These are phyloP conservation scores for Eueremaeus valkanovi DNA, from an alignment of 2,888 invertebrate genomes.

Conservation along the genomic window DNA sequence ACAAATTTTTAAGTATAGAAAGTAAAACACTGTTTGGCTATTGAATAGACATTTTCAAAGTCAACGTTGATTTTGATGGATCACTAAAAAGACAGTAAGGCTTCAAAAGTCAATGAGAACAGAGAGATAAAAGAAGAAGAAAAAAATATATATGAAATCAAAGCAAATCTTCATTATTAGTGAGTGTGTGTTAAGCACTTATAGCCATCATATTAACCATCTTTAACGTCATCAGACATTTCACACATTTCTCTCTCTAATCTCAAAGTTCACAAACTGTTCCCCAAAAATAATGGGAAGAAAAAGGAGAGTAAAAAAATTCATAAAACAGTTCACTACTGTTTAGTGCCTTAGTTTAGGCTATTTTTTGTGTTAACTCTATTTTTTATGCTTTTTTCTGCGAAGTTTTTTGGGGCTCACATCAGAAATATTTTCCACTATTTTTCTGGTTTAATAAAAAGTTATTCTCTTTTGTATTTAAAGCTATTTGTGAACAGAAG, in stretches of 20 bases:
- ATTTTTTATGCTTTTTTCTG: background rate
- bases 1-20: background rate
- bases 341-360: background rate
- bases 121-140: no score
- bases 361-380: background rate
- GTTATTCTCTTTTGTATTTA: background rate
- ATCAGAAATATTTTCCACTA: background rate
- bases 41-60: constrained; percentile 12
- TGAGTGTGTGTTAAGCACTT: background rate
- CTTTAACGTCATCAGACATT: constrained; percentile 7
- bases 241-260: background rate
- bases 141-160: background rate
- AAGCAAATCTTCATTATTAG: background rate
- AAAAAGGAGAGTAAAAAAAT: background rate
- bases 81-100: constrained; percentile 5
- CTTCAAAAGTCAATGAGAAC: background rate
- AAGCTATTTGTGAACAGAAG: background rate
- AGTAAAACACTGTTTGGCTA: background rate
- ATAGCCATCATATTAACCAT: background rate
- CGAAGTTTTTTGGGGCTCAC: background rate
- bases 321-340: background rate
- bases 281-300: background rate
- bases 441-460: background rate
- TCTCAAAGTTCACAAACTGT: no score
- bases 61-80: constrained; percentile 19